Conservation (phyloP, 2,888 invertebrate species). For the Aproaerema taeniolella region DNA sequence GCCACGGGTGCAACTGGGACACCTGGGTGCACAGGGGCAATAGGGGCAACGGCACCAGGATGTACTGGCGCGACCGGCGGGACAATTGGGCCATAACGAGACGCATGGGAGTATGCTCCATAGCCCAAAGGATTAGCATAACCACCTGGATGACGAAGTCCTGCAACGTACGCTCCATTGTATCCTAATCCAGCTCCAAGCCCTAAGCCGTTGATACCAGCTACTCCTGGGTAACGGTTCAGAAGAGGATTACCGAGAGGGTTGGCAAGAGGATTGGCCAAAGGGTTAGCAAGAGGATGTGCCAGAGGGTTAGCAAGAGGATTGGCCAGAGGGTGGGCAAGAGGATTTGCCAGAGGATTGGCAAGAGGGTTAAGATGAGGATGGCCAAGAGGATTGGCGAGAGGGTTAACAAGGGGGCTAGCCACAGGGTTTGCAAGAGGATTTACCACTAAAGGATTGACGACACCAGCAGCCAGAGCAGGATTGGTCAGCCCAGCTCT, state of each 20-base stretch:
- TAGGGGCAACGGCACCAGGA: slow-evolving; percentile 17
- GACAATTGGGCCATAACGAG: slow-evolving; percentile 14
- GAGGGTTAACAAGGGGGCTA: not conserved
- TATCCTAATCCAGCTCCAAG: not conserved
- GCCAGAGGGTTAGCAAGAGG: not conserved
- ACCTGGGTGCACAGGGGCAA: slow-evolving; percentile 16
- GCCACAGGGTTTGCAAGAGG: slow-evolving; percentile 1
- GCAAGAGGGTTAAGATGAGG: not conserved
- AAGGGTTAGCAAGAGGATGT: not conserved
- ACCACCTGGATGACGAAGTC: no score
- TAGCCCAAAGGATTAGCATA: slow-evolving; percentile 24
- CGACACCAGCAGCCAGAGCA: not conserved
- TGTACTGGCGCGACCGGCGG: no score
- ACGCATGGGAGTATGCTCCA: slow-evolving; percentile 14
- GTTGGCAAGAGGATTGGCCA: slow-evolving; percentile 7
- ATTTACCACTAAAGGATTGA: not conserved
- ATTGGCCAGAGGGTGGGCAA: slow-evolving; percentile 13
- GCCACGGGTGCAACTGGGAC: no score
- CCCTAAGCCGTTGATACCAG: no score
- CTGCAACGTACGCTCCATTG: no score
- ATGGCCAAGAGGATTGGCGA: slow-evolving; percentile 7
- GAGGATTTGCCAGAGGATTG: slow-evolving; percentile 16
- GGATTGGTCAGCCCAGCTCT: not conserved
- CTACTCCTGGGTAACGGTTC: no score
- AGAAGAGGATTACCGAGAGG: not conserved